Evolutionary conservation across 2,888 invertebrate species (phyloP).

Genomic region (Drosophila subquinaria): DNA sequence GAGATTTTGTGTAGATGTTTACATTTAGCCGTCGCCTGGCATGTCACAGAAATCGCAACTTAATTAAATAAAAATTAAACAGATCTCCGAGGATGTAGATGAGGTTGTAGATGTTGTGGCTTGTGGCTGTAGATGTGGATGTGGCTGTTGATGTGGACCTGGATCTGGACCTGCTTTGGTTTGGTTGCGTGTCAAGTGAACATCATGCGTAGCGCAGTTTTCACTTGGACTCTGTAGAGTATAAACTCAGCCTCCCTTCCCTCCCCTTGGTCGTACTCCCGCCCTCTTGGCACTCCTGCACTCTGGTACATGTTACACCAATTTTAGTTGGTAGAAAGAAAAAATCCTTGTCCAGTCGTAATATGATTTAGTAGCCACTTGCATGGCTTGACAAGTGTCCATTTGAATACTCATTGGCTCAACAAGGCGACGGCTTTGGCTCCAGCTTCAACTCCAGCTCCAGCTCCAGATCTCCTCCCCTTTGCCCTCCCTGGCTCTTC

Average conservation of each 20-base stretch:
- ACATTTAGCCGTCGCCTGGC: conserved; percentile 73
- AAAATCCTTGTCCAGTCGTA: conserved; percentile 81
- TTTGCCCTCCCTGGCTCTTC: not conserved
- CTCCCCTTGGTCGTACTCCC: not conserved
- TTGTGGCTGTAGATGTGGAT: conserved; percentile 4
- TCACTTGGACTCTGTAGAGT: conserved; percentile 33
- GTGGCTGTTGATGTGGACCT: not conserved
- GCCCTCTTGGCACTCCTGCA: not conserved
- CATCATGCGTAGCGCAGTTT: conserved; percentile 82
- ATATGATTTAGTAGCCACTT: conserved; percentile 83
- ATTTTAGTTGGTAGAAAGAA: conserved; percentile 70
- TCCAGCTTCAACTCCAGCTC: not conserved
- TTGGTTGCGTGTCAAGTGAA: conserved; percentile 83
- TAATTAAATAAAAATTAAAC: conserved; percentile 80
- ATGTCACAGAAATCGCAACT: conserved; percentile 73
- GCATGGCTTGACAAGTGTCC: conserved; percentile 84
- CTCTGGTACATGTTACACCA: conserved; percentile 73
- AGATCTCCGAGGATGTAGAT: conserved; percentile 54
- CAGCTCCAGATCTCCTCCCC: conserved; percentile 1
- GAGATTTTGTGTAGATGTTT: conserved; percentile 62
- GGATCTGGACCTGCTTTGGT: conserved; percentile 18
- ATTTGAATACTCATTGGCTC: conserved; percentile 84
- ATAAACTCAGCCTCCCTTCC: not conserved
- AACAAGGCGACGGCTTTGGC: conserved; percentile 66
- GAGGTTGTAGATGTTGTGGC: conserved; percentile 4